phyloP scores from a whole-genome alignment of 1,140 invertebrate genomes.

The Liolophura sinensis region DNA sequence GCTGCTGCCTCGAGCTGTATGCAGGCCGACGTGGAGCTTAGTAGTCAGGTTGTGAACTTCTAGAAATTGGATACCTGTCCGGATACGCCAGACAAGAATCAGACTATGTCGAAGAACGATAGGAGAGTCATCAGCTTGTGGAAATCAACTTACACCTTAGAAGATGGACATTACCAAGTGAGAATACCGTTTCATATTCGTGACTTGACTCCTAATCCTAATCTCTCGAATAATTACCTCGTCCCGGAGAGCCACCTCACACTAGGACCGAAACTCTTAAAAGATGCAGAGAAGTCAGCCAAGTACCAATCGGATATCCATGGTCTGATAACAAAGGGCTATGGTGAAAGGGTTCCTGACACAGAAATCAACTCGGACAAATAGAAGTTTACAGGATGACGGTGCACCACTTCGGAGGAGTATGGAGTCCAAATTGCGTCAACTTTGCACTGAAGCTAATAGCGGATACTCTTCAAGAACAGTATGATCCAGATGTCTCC shows the following conservation, averaged over 20 bases:
- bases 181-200: conserved; percentile 7
- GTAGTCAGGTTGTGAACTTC: neutral
- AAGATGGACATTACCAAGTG: conserved; percentile 2
- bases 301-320: conserved; percentile 7
- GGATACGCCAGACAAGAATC: neutral
- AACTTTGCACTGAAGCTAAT: conserved; percentile 9
- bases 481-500: neutral
- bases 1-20: conserved; percentile 1
- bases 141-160: neutral
- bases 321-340: conserved; percentile 8
- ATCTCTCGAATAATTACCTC: neutral
- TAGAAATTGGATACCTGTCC: neutral
- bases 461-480: neutral
- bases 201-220: neutral
- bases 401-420: conserved; percentile 13
- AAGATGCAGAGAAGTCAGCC: neutral
- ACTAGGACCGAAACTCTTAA: conserved; percentile 4
- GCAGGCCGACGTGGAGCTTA: conserved; percentile 1
- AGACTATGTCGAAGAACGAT: conserved; percentile 5
- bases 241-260: neutral
- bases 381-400: conserved; percentile 13
- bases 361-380: too few species aligned
- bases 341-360: conserved; percentile 4
- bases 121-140: neutral
- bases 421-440: conserved; percentile 7